phyloP scores from a whole-genome alignment of 1,140 invertebrate genomes.

The Cephus cinctus region DNA sequence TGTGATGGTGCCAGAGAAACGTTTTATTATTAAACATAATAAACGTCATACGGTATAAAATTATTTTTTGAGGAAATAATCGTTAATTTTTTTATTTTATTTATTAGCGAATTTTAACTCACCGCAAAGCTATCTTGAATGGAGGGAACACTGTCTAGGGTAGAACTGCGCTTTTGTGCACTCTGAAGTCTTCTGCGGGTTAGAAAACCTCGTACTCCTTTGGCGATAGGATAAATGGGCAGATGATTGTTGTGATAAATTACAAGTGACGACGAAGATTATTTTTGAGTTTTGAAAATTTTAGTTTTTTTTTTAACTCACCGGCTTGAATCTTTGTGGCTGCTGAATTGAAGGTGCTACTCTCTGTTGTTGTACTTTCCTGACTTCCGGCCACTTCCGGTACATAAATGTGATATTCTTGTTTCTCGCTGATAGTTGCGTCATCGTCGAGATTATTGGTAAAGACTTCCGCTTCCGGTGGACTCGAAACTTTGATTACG shows the following conservation, averaged over 20 bases:
- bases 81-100: no score
- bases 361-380: slow-evolving; percentile 5
- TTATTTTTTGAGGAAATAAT: no score
- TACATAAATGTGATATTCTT: slow-evolving; percentile 1
- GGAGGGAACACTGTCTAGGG: slow-evolving; percentile 27
- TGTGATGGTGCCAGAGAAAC: no score
- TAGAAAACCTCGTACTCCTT: slow-evolving; percentile 39
- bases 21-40: no score
- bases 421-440: neutral
- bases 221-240: slow-evolving; percentile 1
- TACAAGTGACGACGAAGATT: no score
- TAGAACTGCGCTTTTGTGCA: slow-evolving; percentile 20
- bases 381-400: neutral
- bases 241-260: no score
- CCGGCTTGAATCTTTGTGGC: slow-evolving; percentile 41
- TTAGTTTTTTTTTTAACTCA: slow-evolving; percentile 17
- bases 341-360: slow-evolving; percentile 29
- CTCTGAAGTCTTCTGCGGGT: slow-evolving; percentile 26
- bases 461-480: slow-evolving; percentile 4
- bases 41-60: no score
- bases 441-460: slow-evolving; percentile 3
- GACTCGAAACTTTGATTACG: slow-evolving; percentile 21
- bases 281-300: neutral
- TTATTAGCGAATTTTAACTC: no score
- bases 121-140: slow-evolving; percentile 30